Percentiles rank a stretch among this genome's conserved stretches.
These are phyloP conservation scores for Drosophila yooni DNA, from an alignment of 2,888 invertebrate genomes.

Conservation along the genomic window DNA sequence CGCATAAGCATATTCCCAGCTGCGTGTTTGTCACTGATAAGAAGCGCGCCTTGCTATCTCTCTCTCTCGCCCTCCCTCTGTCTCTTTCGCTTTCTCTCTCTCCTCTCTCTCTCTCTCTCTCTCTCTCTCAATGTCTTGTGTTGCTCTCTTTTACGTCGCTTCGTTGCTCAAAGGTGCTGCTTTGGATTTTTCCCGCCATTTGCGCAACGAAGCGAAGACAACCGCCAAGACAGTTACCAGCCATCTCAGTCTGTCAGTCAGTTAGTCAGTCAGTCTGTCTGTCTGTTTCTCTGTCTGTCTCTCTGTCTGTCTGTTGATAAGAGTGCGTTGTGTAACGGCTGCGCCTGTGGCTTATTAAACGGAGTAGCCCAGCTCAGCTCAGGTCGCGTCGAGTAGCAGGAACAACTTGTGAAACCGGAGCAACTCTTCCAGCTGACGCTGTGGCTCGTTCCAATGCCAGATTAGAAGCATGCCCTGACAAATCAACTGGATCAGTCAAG, in stretches of 20 bases:
- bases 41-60: neutral
- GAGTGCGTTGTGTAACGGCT: conserved; percentile 45
- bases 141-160: neutral
- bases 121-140: neutral
- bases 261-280: neutral
- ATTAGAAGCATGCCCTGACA: conserved; percentile 49
- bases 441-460: conserved; percentile 55
- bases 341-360: conserved; percentile 56
- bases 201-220: conserved; percentile 75
- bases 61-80: neutral
- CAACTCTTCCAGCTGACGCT: conserved; percentile 70
- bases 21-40: conserved; percentile 35
- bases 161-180: conserved; percentile 21
- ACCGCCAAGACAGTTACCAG: conserved; percentile 55
- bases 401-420: conserved; percentile 15
- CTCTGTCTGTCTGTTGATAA: conserved; percentile 24
- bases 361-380: conserved; percentile 15
- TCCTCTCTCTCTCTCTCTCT: neutral
- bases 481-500: conserved; percentile 73
- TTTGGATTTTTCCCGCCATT: conserved; percentile 73
- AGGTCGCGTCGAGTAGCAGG: neutral
- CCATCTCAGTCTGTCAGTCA: conserved; percentile 5
- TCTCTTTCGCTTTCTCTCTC: neutral
- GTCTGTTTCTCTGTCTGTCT: neutral
- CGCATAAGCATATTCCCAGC: conserved; percentile 47